Conservation (phyloP, 2,797 vertebrate genomes). For the Hirundo rustica region DNA sequence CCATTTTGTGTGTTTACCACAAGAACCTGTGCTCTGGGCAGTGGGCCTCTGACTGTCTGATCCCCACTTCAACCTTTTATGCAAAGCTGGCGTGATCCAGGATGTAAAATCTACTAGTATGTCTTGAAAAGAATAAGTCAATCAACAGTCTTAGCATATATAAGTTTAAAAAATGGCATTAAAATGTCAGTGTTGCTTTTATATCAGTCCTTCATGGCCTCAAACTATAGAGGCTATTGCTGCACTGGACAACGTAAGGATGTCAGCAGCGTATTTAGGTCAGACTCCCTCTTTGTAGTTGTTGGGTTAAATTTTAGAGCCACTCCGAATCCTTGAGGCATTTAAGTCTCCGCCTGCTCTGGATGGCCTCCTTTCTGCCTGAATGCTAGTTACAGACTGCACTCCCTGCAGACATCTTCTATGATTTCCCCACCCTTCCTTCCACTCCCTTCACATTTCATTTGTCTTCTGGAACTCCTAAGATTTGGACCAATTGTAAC, state of each 20-base stretch:
- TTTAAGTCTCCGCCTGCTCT: slow-evolving; percentile 29
- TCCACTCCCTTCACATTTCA: slow-evolving; percentile 1
- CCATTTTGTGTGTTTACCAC: neutral
- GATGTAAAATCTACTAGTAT: neutral
- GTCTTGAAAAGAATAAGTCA: neutral
- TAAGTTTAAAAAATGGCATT: neutral
- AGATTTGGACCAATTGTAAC: slow-evolving; percentile 7
- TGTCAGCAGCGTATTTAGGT: slow-evolving; percentile 44
- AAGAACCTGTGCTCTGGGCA: neutral
- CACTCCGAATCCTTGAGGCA: slow-evolving; percentile 9
- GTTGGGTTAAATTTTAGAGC: slow-evolving; percentile 52
- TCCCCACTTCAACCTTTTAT: neutral
- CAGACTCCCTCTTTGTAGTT: slow-evolving; percentile 44
- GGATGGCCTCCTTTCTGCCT: slow-evolving; percentile 43
- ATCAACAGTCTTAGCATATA: neutral
- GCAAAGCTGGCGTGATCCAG: neutral
- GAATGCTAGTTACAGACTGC: neutral
- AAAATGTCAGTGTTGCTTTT: neutral
- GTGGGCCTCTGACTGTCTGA: neutral
- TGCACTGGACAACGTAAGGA: neutral
- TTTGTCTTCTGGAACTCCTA: neutral
- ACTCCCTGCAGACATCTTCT: slow-evolving; percentile 11
- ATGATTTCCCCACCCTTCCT: slow-evolving; percentile 6
- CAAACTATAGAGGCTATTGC: neutral
- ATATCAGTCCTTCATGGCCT: neutral